These are phyloP conservation scores for Perca fluviatilis DNA, from an alignment of 2,113 vertebrate species.

Conservation along the genomic window DNA sequence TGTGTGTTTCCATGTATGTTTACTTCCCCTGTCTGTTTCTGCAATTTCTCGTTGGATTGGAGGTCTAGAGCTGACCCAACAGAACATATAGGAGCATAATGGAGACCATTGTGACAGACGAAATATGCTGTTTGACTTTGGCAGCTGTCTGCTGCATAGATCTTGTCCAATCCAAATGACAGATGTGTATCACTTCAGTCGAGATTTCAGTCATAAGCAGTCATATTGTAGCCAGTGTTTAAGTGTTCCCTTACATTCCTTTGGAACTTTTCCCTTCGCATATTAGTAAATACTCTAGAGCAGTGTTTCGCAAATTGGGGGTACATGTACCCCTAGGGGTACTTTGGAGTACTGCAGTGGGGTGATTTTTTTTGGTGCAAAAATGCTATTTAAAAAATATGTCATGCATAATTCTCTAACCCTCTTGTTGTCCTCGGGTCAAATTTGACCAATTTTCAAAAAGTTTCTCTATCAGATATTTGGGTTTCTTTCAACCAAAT, in stretches of 20 bases:
- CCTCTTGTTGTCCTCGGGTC: too few relatives aligned
- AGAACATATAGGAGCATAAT: slow-evolving; percentile 29
- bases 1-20: not conserved
- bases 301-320: too few relatives aligned
- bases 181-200: slow-evolving; percentile 54
- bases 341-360: too few relatives aligned
- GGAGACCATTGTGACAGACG: slow-evolving; percentile 37
- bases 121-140: slow-evolving; percentile 41
- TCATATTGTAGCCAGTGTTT: not conserved
- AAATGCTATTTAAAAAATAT: too few relatives aligned
- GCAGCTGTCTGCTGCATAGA: slow-evolving; percentile 47
- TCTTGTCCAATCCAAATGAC: slow-evolving; percentile 43
- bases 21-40: not conserved
- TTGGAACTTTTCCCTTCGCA: not conserved
- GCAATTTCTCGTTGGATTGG: slow-evolving; percentile 24
- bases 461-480: too few relatives aligned
- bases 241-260: not conserved
- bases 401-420: too few relatives aligned
- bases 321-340: too few relatives aligned
- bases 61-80: slow-evolving; percentile 15
- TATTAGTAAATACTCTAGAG: not conserved
- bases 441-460: too few relatives aligned
- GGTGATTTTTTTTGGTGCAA: too few relatives aligned
- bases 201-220: not conserved
- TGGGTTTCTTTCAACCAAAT: too few relatives aligned